Base-by-base conservation (phyloP, 2,888 invertebrate genomes). In the Orthonevra nobilis region DNA sequence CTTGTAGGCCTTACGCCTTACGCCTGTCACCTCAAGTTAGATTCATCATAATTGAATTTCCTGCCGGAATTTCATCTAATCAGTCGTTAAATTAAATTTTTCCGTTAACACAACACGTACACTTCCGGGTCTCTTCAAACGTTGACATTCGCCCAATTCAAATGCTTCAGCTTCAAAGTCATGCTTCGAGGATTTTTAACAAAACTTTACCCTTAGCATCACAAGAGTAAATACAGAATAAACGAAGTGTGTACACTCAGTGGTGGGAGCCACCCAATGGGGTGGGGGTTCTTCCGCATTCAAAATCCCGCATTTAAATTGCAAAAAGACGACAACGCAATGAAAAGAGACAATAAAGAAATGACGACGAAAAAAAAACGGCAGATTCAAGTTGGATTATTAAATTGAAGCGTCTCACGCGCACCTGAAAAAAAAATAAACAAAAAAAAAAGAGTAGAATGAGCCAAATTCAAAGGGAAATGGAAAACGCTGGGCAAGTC, bases 401-500 rank as follows among this genome's bases (percentile, higher is more conserved):
- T 77, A 72, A 77, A 77, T 77, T 77, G 72, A 72, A 77, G 72
- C 66, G 66, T 72, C 64, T 58, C 48, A 66, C 52, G 50, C 46
- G 40, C 54, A 77, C 72, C 72, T 77, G 44, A 60, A 60, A 61
- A 58, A 34, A 58, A 68, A 68, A 68, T 1, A 12, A 68, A 66
- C 34, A 23, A 20, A 20, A 30, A 26, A 34, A 4, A 12, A 23
- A 12, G 10, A 23, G 38, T 15, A 34, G 19, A 38, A 28, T 12
- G 23, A 6, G 40, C 32, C 19, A 36, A 50, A 58, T 52, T 36
- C 23, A 58, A 23, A 4, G 23, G 3, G 5, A 4, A 50, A 50
- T 26, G 42, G 40, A 69, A 54, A n/a, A 74, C 54, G 7, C 32
- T 30, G 38, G 56, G 34, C 32, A 30, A 23, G 63, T 23, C 23